phyloP scores from a whole-genome alignment of 2,888 invertebrate species.

The Parnassius smintheus region DNA sequence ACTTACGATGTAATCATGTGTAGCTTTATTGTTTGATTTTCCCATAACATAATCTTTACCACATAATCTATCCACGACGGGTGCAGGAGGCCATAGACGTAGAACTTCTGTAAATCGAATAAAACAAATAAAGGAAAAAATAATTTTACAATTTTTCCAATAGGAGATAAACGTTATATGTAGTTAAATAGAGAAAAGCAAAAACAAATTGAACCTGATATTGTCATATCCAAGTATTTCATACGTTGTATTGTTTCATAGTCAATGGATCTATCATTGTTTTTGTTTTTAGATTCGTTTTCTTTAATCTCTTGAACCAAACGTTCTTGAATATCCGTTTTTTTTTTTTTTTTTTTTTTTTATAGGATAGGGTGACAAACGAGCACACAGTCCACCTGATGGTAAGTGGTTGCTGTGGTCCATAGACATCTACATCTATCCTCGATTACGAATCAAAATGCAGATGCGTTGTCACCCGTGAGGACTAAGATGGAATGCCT shows the following conservation, averaged over 20 bases:
- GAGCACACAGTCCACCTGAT: no score
- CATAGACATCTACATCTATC: no score
- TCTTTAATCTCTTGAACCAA: slow-evolving; percentile 78
- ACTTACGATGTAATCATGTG: slow-evolving; percentile 55
- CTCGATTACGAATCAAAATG: no score
- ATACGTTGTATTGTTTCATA: slow-evolving; percentile 77
- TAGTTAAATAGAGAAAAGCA: neutral
- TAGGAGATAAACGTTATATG: no score
- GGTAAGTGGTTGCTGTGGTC: no score
- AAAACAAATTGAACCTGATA: slow-evolving; percentile 60
- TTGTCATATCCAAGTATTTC: slow-evolving; percentile 83
- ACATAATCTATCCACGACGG: slow-evolving; percentile 67
- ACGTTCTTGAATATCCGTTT: slow-evolving; percentile 79
- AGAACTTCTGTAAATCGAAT: slow-evolving; percentile 53
- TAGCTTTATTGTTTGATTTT: slow-evolving; percentile 46
- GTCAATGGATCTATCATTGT: slow-evolving; percentile 58
- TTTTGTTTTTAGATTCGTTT: slow-evolving; percentile 52
- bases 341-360: no score
- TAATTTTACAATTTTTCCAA: neutral
- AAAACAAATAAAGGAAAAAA: slow-evolving; percentile 1
- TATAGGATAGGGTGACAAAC: no score
- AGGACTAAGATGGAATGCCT: no score
- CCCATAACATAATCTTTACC: slow-evolving; percentile 71
- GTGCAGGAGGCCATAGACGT: slow-evolving; percentile 69
- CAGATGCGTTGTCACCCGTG: no score